Conservation (phyloP, 2,113 vertebrate genomes). For the Chaenocephalus aceratus region DNA sequence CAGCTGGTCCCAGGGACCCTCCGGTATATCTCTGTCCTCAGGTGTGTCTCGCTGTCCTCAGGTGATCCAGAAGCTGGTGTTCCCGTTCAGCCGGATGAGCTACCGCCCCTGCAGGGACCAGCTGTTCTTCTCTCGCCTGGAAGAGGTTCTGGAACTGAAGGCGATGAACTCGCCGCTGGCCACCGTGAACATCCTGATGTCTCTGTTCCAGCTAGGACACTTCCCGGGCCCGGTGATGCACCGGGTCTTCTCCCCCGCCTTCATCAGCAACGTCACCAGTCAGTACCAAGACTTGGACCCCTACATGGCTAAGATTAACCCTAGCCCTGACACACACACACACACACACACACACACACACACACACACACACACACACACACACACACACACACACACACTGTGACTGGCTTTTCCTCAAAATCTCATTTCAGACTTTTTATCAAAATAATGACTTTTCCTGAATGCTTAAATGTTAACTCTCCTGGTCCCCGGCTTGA, state of each 20-base stretch:
- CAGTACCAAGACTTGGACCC: conserved; percentile 42
- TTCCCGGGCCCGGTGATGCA: conserved; percentile 88
- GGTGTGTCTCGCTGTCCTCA: conserved; percentile 52
- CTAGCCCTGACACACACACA: too few relatives aligned
- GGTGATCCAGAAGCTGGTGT: conserved; percentile 95
- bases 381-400: too few relatives aligned
- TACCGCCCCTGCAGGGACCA: conserved; percentile 89
- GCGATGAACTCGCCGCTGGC: conserved; percentile 89
- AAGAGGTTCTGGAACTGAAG: conserved; percentile 90
- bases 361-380: too few relatives aligned
- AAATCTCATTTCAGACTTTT: too few relatives aligned
- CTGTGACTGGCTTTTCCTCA: too few relatives aligned
- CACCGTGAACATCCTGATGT: conserved; percentile 96
- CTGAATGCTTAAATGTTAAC: too few relatives aligned
- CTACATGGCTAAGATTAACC: too few relatives aligned
- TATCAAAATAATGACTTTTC: too few relatives aligned
- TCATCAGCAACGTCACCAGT: conserved; percentile 93
- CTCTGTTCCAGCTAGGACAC: conserved; percentile 91
- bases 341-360: too few relatives aligned
- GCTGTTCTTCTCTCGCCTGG: conserved; percentile 91
- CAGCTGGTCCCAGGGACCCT: too few relatives aligned
- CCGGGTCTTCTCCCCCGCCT: conserved; percentile 90
- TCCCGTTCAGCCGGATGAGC: conserved; percentile 94
- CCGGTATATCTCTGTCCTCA: too few relatives aligned
- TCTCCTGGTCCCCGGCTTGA: too few relatives aligned